Conservation (phyloP, 2,797 vertebrate genomes). For the Myotis vivesi region DNA sequence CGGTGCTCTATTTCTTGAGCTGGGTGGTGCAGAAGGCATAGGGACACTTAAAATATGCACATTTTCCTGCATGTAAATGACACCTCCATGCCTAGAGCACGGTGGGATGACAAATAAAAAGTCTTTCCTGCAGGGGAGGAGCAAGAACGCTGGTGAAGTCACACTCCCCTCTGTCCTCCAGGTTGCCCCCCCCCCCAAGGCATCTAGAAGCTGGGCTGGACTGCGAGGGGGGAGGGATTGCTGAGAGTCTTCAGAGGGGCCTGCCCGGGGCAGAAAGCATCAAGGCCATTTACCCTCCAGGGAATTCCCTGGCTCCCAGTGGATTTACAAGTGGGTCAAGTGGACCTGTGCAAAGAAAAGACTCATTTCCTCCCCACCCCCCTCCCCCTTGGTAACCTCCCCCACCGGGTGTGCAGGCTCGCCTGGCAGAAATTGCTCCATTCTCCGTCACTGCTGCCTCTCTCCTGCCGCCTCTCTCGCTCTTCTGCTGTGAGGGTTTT, state of each 20-base stretch:
- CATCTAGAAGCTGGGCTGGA: background rate
- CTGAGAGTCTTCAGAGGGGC: background rate
- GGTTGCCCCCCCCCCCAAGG: background rate
- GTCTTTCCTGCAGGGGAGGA: background rate
- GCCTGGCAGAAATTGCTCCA: conserved; percentile 63
- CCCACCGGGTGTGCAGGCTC: conserved; percentile 34
- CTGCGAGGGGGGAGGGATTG: background rate
- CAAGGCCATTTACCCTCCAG: conserved; percentile 32
- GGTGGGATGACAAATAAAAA: background rate
- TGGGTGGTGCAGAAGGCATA: background rate
- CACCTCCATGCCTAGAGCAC: background rate
- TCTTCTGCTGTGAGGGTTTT: conserved; percentile 74
- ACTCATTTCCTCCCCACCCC: background rate
- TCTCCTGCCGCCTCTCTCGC: conserved; percentile 30
- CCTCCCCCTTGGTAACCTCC: conserved; percentile 35
- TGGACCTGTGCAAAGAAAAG: conserved; percentile 38
- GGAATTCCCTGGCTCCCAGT: conserved; percentile 21
- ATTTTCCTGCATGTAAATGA: background rate
- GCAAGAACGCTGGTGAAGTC: background rate
- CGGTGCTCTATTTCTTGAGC: background rate
- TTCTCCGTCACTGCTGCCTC: conserved; percentile 47
- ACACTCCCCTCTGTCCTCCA: background rate
- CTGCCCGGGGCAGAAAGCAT: background rate
- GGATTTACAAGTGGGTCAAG: conserved; percentile 42
- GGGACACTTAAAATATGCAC: background rate